These are phyloP conservation scores for Brienomyrus longianalis DNA, from an alignment of 2,113 vertebrate species.

Conservation along the genomic window DNA sequence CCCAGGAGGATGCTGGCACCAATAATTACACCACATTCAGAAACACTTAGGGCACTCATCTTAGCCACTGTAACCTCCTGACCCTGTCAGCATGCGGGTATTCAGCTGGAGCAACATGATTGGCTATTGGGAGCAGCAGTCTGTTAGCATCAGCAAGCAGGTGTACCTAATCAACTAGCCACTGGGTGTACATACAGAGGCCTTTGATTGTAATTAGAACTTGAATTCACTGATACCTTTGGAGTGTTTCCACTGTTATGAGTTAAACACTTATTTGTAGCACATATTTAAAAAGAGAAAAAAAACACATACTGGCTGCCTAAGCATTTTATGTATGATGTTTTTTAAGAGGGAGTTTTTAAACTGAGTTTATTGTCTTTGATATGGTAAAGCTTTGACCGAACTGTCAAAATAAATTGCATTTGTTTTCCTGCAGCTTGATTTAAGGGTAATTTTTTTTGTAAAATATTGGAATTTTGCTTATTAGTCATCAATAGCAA, in stretches of 20 bases:
- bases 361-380: slow-evolving; percentile 8
- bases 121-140: neutral
- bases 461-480: neutral
- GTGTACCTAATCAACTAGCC: neutral
- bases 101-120: neutral
- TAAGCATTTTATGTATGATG: slow-evolving; percentile 1
- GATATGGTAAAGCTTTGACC: slow-evolving; percentile 17
- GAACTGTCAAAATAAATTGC: slow-evolving; percentile 23
- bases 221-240: neutral
- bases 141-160: neutral
- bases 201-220: neutral
- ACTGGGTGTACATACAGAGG: neutral
- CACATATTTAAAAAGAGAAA: neutral
- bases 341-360: slow-evolving; percentile 6
- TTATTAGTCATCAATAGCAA: neutral
- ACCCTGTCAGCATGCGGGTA: neutral
- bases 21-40: neutral
- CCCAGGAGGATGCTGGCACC: neutral
- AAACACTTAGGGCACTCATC: neutral
- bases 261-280: neutral
- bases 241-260: neutral
- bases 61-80: neutral
- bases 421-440: slow-evolving; percentile 17
- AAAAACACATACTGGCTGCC: neutral
- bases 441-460: neutral